Base-by-base conservation (phyloP, 2,888 invertebrate genomes). In the Eucriotettix oculatus region DNA sequence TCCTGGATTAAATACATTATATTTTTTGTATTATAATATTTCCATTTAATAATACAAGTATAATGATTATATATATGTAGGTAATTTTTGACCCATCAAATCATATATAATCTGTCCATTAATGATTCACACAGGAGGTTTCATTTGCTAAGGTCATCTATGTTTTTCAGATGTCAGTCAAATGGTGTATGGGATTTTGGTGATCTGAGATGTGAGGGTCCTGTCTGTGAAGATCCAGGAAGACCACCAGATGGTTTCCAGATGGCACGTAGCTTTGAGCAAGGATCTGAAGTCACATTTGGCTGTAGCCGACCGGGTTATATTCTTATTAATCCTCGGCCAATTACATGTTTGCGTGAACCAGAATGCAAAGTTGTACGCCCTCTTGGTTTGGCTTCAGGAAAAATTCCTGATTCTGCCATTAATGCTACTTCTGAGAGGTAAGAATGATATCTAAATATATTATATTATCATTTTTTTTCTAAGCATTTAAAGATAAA, bases 101-200 rank as follows among this genome's bases (percentile, higher is more conserved):
- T n/a, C n/a, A n/a, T n/a, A n/a, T n/a, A n/a, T n/a, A n/a, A n/a
- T n/a, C n/a, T n/a, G n/a, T n/a, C n/a, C n/a, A n/a, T n/a, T n/a
- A n/a, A n/a, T n/a, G n/a, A n/a, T n/a, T n/a, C n/a, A n/a, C n/a
- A n/a, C n/a, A n/a, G n/a, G n/a, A n/a, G n/a, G n/a, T n/a, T n/a
- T n/a, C n/a, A n/a, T n/a, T n/a, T n/a, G n/a, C n/a, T n/a, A n/a
- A n/a, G n/a, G n/a, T n/a, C n/a, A n/a, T n/a, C n/a, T 14, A n/a
- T 40, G 14, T 40, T 59, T 12, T 74, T 74, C 41, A 78, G 88
- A 64, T 97, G 97, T 73, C 87, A 89, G 75, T 86, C 86, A 1
- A 93, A 93, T 69, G 92, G 93, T 2, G 86, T 90, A 63, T 98
- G 98, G 98, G 97, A 97, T 76, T 95, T 97, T 71, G 97, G 97